Percentiles rank a stretch among this genome's conserved stretches.
Evolutionary conservation across 2,113 vertebrate species (phyloP).

Genomic region (Burhinus oedicnemus): DNA sequence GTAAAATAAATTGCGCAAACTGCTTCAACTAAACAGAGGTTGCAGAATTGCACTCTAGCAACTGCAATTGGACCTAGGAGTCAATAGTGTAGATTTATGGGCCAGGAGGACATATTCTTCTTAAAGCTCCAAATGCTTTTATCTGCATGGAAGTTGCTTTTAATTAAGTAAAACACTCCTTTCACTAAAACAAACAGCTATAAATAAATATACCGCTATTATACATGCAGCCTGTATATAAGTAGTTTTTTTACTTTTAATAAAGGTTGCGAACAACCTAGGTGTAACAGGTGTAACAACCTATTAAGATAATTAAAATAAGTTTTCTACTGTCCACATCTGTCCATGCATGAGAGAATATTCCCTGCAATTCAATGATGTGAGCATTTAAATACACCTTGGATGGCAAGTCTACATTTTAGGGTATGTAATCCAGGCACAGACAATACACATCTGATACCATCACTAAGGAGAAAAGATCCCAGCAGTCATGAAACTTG

Average conservation of each 20-base stretch:
- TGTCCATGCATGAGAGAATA: neutral
- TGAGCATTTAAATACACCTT: neutral
- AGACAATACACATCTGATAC: neutral
- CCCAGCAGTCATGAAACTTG: neutral
- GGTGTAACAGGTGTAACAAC: neutral
- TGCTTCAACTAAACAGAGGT: neutral
- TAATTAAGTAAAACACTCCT: neutral
- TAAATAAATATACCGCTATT: neutral
- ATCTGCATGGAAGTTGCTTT: neutral
- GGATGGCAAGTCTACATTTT: neutral
- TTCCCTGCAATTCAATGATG: rapidly evolving
- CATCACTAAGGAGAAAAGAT: neutral
- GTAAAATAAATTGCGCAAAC: neutral
- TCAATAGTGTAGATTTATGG: neutral
- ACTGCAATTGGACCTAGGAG: neutral
- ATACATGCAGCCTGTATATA: neutral
- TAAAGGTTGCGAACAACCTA: neutral
- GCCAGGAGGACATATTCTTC: neutral
- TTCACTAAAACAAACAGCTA: neutral
- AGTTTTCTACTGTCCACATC: neutral
- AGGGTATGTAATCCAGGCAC: neutral
- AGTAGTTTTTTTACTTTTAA: neutral
- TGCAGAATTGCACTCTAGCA: neutral
- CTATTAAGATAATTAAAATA: neutral
- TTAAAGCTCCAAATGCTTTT: neutral